A percentile compares a stretch with the other conserved stretches of the same genome.
These are phyloP conservation scores for Sesia apiformis DNA, from an alignment of 2,888 invertebrate genomes.

Conservation along the genomic window DNA sequence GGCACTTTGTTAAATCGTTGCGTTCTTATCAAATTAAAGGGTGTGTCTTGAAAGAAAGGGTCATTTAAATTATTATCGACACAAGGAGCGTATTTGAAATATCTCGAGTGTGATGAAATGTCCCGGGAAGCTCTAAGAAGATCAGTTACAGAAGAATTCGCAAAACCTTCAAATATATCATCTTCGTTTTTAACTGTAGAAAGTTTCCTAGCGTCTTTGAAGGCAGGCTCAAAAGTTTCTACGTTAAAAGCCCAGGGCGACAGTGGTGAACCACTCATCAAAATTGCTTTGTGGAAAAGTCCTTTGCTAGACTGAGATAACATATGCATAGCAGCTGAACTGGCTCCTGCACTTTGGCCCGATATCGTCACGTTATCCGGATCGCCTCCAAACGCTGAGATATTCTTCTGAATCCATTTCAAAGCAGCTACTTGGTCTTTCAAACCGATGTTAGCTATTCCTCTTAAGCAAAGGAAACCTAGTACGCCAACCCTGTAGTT, in stretches of 20 bases:
- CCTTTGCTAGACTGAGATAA: constrained; percentile 42
- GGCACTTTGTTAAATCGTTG: constrained; percentile 52
- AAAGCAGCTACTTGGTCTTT: constrained; percentile 60
- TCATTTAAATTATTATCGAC: constrained; percentile 38
- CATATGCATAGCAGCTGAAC: constrained; percentile 50
- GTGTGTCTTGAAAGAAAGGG: constrained; percentile 50
- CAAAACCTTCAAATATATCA: constrained; percentile 35
- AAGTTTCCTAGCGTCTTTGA: constrained; percentile 44
- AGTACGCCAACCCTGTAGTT: constrained; percentile 57
- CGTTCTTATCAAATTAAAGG: constrained; percentile 44
- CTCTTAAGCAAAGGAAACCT: constrained; percentile 53
- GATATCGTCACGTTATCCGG: constrained; percentile 58
- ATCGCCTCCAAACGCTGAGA: constrained; percentile 56
- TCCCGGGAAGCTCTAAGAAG: constrained; percentile 35
- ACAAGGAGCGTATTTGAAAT: constrained; percentile 58
- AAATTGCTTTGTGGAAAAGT: constrained; percentile 53
- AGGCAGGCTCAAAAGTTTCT: constrained; percentile 31
- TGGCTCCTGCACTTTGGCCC: constrained; percentile 59
- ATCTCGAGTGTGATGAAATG: constrained; percentile 38
- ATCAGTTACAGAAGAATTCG: constrained; percentile 27
- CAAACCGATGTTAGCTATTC: constrained; percentile 51
- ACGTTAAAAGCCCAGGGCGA: constrained; percentile 55
- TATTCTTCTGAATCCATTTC: constrained; percentile 54
- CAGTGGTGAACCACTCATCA: constrained; percentile 50
- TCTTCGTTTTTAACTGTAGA: constrained; percentile 19